A percentile compares a stretch with the other conserved stretches of the same genome.
These are phyloP conservation scores for Drosophila acutilabella DNA, from an alignment of 2,888 invertebrate genomes.

Conservation along the genomic window DNA sequence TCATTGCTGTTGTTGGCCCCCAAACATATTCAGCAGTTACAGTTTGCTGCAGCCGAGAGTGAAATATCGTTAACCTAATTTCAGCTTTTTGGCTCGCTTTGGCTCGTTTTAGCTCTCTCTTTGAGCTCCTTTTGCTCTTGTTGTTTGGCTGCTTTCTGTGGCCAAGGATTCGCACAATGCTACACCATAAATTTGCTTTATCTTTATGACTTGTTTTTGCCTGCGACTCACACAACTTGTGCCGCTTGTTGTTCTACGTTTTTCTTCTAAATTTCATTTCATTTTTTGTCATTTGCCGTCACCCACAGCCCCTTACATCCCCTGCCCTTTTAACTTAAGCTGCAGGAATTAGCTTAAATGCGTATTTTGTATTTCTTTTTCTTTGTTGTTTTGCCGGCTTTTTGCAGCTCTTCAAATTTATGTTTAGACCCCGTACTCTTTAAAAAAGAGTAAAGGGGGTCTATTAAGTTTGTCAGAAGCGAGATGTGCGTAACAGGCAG, in stretches of 20 bases:
- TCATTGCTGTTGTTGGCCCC: slow-evolving; percentile 26
- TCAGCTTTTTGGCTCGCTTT: slow-evolving; percentile 45
- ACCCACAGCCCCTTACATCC: neutral
- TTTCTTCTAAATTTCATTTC: slow-evolving; percentile 43
- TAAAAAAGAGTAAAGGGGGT: no score
- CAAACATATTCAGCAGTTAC: slow-evolving; percentile 60
- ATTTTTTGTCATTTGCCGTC: slow-evolving; percentile 48
- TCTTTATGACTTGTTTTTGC: slow-evolving; percentile 69
- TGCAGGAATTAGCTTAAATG: slow-evolving; percentile 65
- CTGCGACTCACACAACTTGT: slow-evolving; percentile 17
- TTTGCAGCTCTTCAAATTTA: slow-evolving; percentile 47
- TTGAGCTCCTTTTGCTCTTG: slow-evolving; percentile 22
- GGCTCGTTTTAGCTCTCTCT: neutral
- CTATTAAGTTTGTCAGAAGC: no score
- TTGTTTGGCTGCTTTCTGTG: slow-evolving; percentile 34
- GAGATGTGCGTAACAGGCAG: no score
- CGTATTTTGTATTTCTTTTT: slow-evolving; percentile 31
- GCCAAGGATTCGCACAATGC: slow-evolving; percentile 60
- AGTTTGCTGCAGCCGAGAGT: slow-evolving; percentile 56
- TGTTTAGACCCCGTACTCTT: no score
- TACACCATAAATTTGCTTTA: slow-evolving; percentile 64
- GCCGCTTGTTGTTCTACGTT: slow-evolving; percentile 25
- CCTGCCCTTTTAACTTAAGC: slow-evolving; percentile 48
- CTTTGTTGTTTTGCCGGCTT: slow-evolving; percentile 19
- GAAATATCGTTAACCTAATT: slow-evolving; percentile 83